Evolutionary conservation across 2,888 invertebrate species (phyloP), one percentile per base, ranked within the genome.

Genomic region (Brenthis ino): DNA sequence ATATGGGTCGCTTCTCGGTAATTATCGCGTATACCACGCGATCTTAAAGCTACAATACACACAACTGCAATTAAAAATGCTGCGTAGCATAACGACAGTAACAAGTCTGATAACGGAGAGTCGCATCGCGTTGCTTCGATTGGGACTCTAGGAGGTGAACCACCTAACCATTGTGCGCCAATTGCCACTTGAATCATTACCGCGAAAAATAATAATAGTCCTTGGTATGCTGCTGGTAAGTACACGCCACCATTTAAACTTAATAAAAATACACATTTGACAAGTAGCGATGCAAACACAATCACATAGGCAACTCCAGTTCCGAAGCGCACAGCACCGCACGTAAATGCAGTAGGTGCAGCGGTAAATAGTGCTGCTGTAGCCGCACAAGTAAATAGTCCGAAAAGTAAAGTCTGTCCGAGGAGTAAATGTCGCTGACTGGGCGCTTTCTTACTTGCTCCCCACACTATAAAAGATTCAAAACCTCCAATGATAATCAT

Each of bases 1-100:
- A 98, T 98, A 88, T 98, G 98, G 50, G 97, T 96, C 57, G 98
- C 97, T 87, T 98, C 98, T 64, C 98, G 94, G 86, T 98, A 98
- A 90, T 98, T 98, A 89, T 98, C 98, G 68, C 98, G 95, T 72
- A 98, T 97, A 64, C 97, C 96, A 54, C 97, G 94, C 65, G 98
- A 97, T 81, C 97, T 95, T 74, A 98, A 94, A 65, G 98, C 97
- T 77, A 98, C 93, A 67, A 97, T 95, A 71, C 97, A 96, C 68
- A 98, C 98, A 79, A 97, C 96, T 61, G 97, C 91, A 76, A 98
- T 96, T 70, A 98, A 93, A 83, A 97, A 96, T 77, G 97, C 96
- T 64, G 97, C 96, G 90, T 99, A 96, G 80, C 96, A 94, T 75
- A 98, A 91, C 43, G 97, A 97, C 75, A 97, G 90, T 70, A 98